Percentiles rank a stretch among this genome's conserved stretches.
Conservation (phyloP, 2,797 vertebrate species). For the Malacoctenus gilli region DNA sequence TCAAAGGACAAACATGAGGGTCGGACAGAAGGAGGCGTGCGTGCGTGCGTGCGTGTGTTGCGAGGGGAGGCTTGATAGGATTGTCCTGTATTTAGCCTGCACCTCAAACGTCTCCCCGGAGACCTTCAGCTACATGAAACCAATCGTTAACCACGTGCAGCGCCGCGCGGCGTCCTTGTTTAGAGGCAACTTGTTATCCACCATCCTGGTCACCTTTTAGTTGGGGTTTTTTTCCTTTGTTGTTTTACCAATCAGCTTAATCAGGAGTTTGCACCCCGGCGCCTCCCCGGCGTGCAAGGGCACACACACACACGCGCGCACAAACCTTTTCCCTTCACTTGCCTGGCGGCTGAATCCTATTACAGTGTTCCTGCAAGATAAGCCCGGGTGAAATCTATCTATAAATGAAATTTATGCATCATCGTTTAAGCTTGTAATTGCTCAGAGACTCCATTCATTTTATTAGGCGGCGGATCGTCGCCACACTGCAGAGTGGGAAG, state of each 20-base stretch:
- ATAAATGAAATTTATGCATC: slow-evolving; percentile 69
- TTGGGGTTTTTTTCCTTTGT: too few relatives aligned
- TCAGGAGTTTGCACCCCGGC: slow-evolving; percentile 16
- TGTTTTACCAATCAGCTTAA: slow-evolving; percentile 39
- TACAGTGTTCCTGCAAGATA: slow-evolving; percentile 62
- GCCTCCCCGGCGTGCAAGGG: too few relatives aligned
- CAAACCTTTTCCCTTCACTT: slow-evolving; percentile 7
- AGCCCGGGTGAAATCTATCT: slow-evolving; percentile 65
- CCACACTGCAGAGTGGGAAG: not conserved
- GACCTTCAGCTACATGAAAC: slow-evolving; percentile 56
- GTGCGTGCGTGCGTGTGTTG: slow-evolving; percentile 1
- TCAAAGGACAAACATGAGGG: too few relatives aligned
- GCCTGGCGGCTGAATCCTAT: slow-evolving; percentile 56
- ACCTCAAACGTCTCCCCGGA: slow-evolving; percentile 45
- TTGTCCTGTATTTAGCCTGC: slow-evolving; percentile 58
- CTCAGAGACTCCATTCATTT: slow-evolving; percentile 55
- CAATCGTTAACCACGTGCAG: slow-evolving; percentile 48
- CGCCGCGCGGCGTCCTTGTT: slow-evolving; percentile 42
- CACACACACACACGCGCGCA: too few relatives aligned
- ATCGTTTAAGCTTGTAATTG: slow-evolving; percentile 69
- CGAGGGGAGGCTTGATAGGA: slow-evolving; percentile 49
- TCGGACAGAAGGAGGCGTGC: too few relatives aligned
- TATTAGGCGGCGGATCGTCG: slow-evolving; percentile 39
- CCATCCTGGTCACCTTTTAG: slow-evolving; percentile 58
- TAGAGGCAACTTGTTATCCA: slow-evolving; percentile 27